These are phyloP conservation scores for Herminia tarsipennalis DNA, from an alignment of 2,888 invertebrate genomes.

Conservation along the genomic window DNA sequence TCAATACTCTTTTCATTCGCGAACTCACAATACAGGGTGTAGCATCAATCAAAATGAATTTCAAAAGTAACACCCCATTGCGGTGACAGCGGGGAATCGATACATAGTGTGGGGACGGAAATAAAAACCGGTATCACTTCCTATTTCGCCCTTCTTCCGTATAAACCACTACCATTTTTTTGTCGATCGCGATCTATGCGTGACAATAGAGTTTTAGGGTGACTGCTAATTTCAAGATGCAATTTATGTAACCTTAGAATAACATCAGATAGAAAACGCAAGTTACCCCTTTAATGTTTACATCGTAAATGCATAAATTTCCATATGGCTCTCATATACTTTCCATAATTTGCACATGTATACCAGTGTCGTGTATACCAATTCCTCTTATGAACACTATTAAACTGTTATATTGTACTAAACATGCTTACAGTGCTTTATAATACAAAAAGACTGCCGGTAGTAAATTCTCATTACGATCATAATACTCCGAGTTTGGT, in stretches of 20 bases:
- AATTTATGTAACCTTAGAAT: conserved; percentile 3
- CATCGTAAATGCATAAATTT: conserved; percentile 20
- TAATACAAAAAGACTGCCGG: conserved; percentile 18
- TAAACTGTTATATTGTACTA: conserved; percentile 17
- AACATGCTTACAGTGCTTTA: conserved; percentile 8
- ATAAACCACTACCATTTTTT: conserved; percentile 42
- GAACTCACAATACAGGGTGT: conserved; percentile 52
- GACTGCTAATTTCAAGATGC: background rate
- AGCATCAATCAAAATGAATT: conserved; percentile 73
- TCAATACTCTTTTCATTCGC: conserved; percentile 58
- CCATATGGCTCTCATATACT: conserved; percentile 9
- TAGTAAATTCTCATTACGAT: conserved; percentile 30
- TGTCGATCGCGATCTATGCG: conserved; percentile 39
- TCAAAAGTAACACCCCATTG: conserved; percentile 66
- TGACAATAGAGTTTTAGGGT: conserved; percentile 25
- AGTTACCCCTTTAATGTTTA: conserved; percentile 19
- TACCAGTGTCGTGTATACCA: conserved; percentile 16
- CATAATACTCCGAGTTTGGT: conserved; percentile 26
- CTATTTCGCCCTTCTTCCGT: conserved; percentile 68
- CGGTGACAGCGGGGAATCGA: conserved; percentile 73
- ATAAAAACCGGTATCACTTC: conserved; percentile 78
- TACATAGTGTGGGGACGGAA: conserved; percentile 69
- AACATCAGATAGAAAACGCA: conserved; percentile 16
- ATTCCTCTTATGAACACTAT: conserved; percentile 15
- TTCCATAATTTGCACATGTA: conserved; percentile 36